phyloP scores from a whole-genome alignment of 2,113 vertebrate species.

The crab-eating macaque (Macaca fascicularis) region T2T-MFA8v1.1 NC_088381.1:84533001-84533500 shows the following conservation, averaged over 20 bases:
- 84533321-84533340: neutral
- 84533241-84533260: neutral
- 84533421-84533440: neutral
- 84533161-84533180: neutral
- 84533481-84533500: neutral
- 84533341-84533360: neutral
- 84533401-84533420: neutral
- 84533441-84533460: neutral
- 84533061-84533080: neutral
- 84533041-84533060: slow-evolving; percentile 1
- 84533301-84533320: neutral
- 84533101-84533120: neutral
- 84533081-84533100: slow-evolving; percentile 22
- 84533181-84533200: neutral
- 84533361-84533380: neutral
- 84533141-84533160: neutral
- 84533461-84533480: neutral
- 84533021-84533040: slow-evolving; percentile 34
- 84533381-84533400: neutral
- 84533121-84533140: slow-evolving; percentile 10
- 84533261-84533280: neutral
- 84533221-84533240: neutral
- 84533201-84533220: neutral
- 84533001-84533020: slow-evolving; percentile 47
- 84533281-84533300: neutral